These are phyloP conservation scores for Tychaedon coryphoeus DNA, from an alignment of 2,113 vertebrate genomes.

Conservation along the genomic window DNA sequence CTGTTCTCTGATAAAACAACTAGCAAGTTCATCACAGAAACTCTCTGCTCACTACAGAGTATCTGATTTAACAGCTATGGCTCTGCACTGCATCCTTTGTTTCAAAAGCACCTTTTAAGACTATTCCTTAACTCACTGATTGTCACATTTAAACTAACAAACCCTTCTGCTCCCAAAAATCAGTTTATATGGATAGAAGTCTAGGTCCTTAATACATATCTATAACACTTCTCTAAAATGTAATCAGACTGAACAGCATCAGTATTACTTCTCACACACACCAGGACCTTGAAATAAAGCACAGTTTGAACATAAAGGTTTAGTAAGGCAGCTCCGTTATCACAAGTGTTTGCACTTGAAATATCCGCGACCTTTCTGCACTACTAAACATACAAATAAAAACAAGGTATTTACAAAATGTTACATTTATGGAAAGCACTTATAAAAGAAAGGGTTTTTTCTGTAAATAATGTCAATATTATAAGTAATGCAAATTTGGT, in stretches of 20 bases:
- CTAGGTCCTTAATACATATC: not conserved
- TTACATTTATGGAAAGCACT: not conserved
- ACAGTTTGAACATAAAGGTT: not conserved
- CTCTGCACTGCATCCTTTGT: not conserved
- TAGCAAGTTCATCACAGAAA: not conserved
- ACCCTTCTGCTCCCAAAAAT: not conserved
- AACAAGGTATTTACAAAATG: not conserved
- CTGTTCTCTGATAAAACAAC: not conserved
- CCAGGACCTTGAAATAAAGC: not conserved
- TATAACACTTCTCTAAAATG: not conserved
- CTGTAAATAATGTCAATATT: not conserved
- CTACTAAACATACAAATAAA: not conserved
- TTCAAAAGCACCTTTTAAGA: not conserved
- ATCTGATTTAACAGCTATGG: not conserved
- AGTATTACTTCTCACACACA: not conserved
- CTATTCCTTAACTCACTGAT: not conserved
- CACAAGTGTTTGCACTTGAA: not conserved
- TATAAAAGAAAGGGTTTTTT: not conserved
- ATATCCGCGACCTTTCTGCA: not conserved
- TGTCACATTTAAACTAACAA: not conserved
- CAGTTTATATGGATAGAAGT: not conserved
- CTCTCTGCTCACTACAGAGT: not conserved
- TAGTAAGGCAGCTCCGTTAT: not conserved
- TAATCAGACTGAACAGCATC: not conserved
- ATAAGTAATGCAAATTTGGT: constrained; percentile 3